Conservation (phyloP, 2,797 vertebrate genomes). For the Vipera latastei region DNA sequence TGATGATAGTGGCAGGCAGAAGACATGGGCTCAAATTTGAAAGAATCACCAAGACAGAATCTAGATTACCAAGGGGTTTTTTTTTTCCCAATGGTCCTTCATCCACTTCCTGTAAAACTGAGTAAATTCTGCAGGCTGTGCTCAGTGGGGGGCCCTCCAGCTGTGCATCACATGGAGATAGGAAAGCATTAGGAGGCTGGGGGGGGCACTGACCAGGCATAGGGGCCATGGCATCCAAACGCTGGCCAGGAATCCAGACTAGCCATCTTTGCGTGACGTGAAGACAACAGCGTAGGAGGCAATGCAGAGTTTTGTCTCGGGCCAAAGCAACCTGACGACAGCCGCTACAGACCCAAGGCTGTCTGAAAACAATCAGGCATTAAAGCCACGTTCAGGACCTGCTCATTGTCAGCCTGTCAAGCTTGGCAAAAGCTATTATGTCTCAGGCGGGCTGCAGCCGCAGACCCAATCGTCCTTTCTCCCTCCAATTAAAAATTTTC, state of each 20-base stretch:
- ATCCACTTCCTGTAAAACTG: neutral
- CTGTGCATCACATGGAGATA: neutral
- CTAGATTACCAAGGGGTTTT: no score
- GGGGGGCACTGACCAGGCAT: slow-evolving; percentile 5
- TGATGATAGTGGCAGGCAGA: no score
- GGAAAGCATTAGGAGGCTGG: neutral
- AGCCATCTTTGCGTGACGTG: neutral
- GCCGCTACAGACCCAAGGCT: slow-evolving; percentile 14
- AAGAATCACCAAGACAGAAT: no score
- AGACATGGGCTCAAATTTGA: no score
- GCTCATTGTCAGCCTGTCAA: slow-evolving; percentile 8
- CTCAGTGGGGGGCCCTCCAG: no score
- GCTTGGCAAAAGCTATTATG: slow-evolving; percentile 1
- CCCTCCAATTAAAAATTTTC: neutral
- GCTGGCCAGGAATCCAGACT: neutral
- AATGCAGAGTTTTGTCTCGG: neutral
- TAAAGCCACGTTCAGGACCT: slow-evolving; percentile 15
- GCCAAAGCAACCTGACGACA: neutral
- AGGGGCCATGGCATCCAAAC: neutral
- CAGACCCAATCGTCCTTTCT: neutral
- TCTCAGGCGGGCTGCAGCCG: neutral
- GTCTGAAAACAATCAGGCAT: slow-evolving; percentile 31
- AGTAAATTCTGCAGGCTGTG: no score
- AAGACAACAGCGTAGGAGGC: neutral
- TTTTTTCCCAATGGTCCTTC: neutral